Base-by-base conservation (phyloP, 2,888 invertebrate species). In the Napeogenes inachia region DNA sequence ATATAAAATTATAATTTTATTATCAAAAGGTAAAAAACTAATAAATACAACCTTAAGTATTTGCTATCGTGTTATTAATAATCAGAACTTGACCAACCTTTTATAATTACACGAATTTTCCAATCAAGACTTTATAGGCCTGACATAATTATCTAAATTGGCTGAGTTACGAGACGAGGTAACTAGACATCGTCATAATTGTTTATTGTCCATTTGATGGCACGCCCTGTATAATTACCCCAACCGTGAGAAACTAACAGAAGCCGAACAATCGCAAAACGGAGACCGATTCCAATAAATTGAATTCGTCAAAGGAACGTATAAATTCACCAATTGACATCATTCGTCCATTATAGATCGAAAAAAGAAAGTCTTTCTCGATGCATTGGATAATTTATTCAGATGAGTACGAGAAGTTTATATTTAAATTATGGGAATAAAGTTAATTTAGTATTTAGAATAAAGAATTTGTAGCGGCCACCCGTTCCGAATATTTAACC, bases 391-490 rank as follows among this genome's bases (percentile, higher is more conserved):
- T 68, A 61, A 68, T 68, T 63, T 61, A 68, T 62, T 60, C 57
- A 45, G 65, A 61, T 54, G 54, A 69, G 71, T 67, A 75, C 69
- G 42, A 42, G 42, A 71, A 72, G 74, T 74, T 74, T 77, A 79
- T 90, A 90, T 90, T 89, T 85, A 90, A 89, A 90, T 88, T 85
- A 86, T 88, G 89, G 85, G 90, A 89, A 89, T 84, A 67, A 81
- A 87, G 85, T 87, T 90, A 89, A 89, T 89, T 89, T 84, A 81
- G 82, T 84, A 84, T 87, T 87, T 88, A 85, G 87, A 87, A 89
- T 88, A 87, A 88, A 84, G 87, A 81, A 77, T 74, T 75, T 68
- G 79, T 76, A 83, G 68, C 85, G 84, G 87, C 89, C 89, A 88
- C 87, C 89, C 87, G 88, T 84, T 83, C 80, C 81, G 84, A 80